Conservation (phyloP, 2,797 vertebrate genomes). For the Margarornis squamiger region DNA sequence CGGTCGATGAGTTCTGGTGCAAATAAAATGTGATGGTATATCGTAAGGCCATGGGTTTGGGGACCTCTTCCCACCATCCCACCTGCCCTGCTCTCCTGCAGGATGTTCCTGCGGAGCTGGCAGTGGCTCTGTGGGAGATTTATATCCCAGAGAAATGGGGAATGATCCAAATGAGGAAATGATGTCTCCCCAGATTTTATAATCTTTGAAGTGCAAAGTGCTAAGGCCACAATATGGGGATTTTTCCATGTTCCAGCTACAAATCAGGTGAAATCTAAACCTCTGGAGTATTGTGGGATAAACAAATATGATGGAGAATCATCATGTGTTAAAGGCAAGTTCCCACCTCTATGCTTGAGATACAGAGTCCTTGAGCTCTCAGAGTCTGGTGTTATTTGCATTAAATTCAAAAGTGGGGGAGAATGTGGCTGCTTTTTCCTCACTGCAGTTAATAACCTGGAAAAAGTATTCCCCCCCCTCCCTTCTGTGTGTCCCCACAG, state of each 20-base stretch:
- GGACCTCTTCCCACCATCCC: not conserved
- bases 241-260: not conserved
- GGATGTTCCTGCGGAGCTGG: not conserved
- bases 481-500: not conserved
- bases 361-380: not conserved
- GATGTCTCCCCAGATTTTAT: not conserved
- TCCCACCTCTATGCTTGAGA: not conserved
- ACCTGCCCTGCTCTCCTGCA: not conserved
- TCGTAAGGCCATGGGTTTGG: fast-evolving
- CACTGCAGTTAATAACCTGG: not conserved
- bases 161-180: not conserved
- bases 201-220: not conserved
- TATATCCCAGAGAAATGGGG: not conserved
- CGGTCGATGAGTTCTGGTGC: not conserved
- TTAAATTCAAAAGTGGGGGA: not conserved
- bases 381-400: not conserved
- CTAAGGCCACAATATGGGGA: fast-evolving
- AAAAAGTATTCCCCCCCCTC: not conserved
- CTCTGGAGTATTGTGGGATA: not conserved
- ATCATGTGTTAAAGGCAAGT: not conserved
- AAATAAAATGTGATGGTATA: fast-evolving
- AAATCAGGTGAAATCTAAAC: not conserved
- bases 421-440: not conserved
- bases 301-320: fast-evolving
- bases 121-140: not conserved